Percentiles rank a stretch among this genome's conserved stretches.
phyloP scores from a whole-genome alignment of 30 jellyfish, hydroid and myxozoan genomes.

The Morbakka virulenta region DNA sequence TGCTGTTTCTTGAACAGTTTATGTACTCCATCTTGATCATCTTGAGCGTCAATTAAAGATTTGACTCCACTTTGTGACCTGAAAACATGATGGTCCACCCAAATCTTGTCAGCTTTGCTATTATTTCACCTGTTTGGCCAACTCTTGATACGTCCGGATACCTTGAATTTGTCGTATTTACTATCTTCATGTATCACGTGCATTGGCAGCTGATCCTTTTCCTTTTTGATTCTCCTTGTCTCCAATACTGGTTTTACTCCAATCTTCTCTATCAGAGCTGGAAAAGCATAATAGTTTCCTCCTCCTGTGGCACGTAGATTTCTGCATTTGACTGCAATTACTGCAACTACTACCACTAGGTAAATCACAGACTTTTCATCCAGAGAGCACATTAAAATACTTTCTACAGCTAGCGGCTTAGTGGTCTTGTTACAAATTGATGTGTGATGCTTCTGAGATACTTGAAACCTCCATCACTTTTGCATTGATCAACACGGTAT shows the following conservation, averaged over 20 bases:
- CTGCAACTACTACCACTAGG: constrained; percentile 54
- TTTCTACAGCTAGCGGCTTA: constrained; percentile 8
- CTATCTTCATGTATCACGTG: no score
- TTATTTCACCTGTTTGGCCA: no score
- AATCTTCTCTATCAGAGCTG: constrained; percentile 18
- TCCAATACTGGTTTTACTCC: constrained; percentile 4
- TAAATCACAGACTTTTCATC: constrained; percentile 25
- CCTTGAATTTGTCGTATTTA: no score
- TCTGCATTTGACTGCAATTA: constrained; percentile 43
- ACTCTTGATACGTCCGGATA: no score
- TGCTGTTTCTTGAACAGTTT: no score
- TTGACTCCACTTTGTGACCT: no score
- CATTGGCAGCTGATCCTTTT: no score
- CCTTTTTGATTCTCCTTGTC: no score
- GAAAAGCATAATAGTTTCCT: constrained; percentile 50
- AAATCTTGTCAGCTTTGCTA: no score
- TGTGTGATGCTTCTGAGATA: constrained; percentile 66
- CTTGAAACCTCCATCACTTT: constrained; percentile 28
- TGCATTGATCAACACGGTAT: constrained; percentile 61
- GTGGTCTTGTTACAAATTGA: constrained; percentile 47
- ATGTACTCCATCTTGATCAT: no score
- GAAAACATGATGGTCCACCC: no score
- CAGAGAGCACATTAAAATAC: not conserved
- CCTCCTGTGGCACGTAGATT: constrained; percentile 60
- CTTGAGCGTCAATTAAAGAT: no score